Base-by-base conservation (phyloP, 1,140 invertebrate species). In the Odontomachus brunneus region DNA sequence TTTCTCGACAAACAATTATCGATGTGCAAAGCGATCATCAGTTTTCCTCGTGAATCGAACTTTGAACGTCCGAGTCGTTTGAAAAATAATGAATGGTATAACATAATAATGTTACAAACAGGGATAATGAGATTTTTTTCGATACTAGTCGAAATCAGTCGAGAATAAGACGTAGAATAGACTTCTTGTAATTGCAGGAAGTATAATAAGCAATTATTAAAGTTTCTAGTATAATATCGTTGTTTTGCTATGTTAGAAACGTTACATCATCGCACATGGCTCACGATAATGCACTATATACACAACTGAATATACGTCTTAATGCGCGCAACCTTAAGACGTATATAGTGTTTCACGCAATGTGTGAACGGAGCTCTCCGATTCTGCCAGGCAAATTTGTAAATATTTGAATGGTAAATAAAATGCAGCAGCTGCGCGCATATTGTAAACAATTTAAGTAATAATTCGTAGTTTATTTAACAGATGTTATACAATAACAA, bases 31-130 rank as follows among this genome's bases (percentile, higher is more conserved):
- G 29, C 49, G 24, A 48, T 67, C 22, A 33, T 66, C 9, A 11
- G 0, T 76, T 78, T 78, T 67, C 12, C 74, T 76, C 14, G 4
- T 60, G 22, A 48, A 66, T 78, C 51, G 17, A 57, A 57, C 22
- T 57, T 2, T 48, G 5, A 4, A n/a, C n/a, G n/a, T n/a, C n/a
- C 57, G n/a, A 71, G 24, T 80, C 51, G n/a, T 22, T 71, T 7
- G 12, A 49, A 29, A 80, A 75, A 71, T 62, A 78, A 11, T 48
- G 71, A 80, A 59, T 15, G 59, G 44, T 26, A 17, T 33, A 5
- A 14, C 3, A 19, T 12, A 0, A n/a, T n/a, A n/a, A n/a, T 19
- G 14, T 19, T 65, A n/a, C 3, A 17, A 71, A 59, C 24, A 15
- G 19, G 5, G 2, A 69, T 59, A 49, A 78, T 12, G 33, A 67